Base-by-base conservation (phyloP, 2,113 vertebrate genomes). In the Tenrec ecaudatus region DNA sequence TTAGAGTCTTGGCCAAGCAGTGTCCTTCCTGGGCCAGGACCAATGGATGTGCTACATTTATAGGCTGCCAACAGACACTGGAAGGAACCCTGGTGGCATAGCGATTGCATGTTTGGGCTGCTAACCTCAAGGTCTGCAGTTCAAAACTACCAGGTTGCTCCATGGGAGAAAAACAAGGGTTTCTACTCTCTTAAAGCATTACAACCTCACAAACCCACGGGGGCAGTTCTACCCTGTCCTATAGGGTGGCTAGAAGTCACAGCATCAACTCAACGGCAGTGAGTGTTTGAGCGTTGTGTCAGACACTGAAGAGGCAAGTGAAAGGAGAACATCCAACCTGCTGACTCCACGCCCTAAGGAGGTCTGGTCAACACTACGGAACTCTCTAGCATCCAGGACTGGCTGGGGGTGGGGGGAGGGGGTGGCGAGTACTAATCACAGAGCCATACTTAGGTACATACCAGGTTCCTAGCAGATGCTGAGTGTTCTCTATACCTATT, bases 351-450 rank as follows among this genome's bases (percentile, higher is more conserved):
- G 73, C 20, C 2, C 16, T 27, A 31, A 64, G 6, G 6, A 69
- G 47, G 53, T 20, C 10, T 62, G 29, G 78, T 12, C 58, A 47
- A 15, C 2, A 71, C 11, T n/a, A 69, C 29, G 27, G 4, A 69
- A 12, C 16, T 82, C 57, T 78, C 0, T 0, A 57, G 3, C 29
- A 17, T 27, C 47, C 68, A 76, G 68, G 36, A 60, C 31, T 1
- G 3, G 3, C 6, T 12, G 5, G 19, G 8, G 16, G 20, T n/a
- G n/a, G 16, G 2, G 0, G 43, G 15, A 19, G 43, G 10, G 20
- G 2, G 64, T 6, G 9, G 14, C 66, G 27, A 58, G 57, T 15
- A 33, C 40, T 36, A 33, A 15, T 25, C 64, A 36, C 78, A 3
- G 53, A 33, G 27, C 78, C n/a, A 29, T 23, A 53, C 9, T 57